Conservation (phyloP, 2,888 invertebrate species). For the Neocrepidodera transversa region DNA sequence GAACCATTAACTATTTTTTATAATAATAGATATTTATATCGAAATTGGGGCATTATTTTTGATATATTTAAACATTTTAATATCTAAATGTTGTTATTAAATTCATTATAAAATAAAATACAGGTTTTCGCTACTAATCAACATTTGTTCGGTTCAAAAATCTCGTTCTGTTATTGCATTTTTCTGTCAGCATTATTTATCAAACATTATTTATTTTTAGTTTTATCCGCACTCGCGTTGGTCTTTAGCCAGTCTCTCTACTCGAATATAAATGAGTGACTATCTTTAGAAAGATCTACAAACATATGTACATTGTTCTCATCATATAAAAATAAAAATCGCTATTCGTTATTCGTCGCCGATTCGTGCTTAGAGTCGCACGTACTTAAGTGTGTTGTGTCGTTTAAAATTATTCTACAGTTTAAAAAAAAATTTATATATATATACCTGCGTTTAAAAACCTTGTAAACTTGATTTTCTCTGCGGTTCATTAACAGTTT, state of each 20-base stretch:
- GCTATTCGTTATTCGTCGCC: background rate
- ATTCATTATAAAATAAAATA: no score
- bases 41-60: no score
- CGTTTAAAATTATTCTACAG: background rate
- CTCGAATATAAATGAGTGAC: slow-evolving; percentile 9
- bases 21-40: no score
- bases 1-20: no score
- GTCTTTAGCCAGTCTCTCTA: slow-evolving; percentile 13
- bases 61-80: no score
- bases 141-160: no score
- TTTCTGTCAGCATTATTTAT: no score
- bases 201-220: slow-evolving; percentile 24
- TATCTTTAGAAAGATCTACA: slow-evolving; percentile 19
- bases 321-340: no score
- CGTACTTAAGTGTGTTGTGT: background rate
- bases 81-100: no score
- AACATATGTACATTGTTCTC: background rate
- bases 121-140: no score
- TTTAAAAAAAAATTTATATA: no score
- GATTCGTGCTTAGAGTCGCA: background rate
- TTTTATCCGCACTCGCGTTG: slow-evolving; percentile 10
- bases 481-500: slow-evolving; percentile 6
- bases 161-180: no score
- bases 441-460: slow-evolving; percentile 1
- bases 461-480: slow-evolving; percentile 14